Conservation (phyloP, 2,888 invertebrate genomes). For the Cistogaster globosa region DNA sequence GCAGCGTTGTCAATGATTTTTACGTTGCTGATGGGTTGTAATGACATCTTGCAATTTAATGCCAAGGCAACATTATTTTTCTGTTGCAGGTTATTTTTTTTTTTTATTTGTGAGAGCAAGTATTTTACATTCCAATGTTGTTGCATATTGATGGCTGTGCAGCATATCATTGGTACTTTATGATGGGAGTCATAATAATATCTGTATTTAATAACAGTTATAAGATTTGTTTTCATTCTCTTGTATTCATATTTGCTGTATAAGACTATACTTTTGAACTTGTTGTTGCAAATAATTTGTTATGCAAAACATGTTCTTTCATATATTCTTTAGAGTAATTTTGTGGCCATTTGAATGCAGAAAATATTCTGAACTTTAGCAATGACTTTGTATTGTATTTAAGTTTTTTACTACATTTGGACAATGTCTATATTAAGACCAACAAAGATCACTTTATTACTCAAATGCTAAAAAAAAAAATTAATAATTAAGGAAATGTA, state of each 20-base stretch:
- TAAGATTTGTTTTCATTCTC: conserved; percentile 43
- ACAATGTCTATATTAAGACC: conserved; percentile 20
- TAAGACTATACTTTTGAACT: conserved; percentile 40
- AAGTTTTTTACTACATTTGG: not conserved
- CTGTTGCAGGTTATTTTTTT: conserved; percentile 21
- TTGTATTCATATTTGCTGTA: conserved; percentile 13
- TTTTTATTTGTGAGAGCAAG: conserved; percentile 26
- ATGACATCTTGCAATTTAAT: conserved; percentile 66
- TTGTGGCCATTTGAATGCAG: conserved; percentile 41
- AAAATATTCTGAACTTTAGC: conserved; percentile 46
- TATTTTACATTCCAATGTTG: conserved; percentile 50
- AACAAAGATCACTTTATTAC: not conserved
- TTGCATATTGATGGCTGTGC: conserved; percentile 29
- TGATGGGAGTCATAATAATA: conserved; percentile 55
- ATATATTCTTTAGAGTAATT: conserved; percentile 36
- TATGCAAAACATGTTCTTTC: conserved; percentile 53
- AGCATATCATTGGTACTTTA: conserved; percentile 45
- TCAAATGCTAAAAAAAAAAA: not conserved
- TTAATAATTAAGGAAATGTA: no score
- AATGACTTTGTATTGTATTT: conserved; percentile 33
- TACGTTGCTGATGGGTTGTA: conserved; percentile 55
- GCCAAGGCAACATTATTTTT: conserved; percentile 51
- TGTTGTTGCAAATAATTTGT: conserved; percentile 48
- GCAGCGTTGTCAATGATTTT: conserved; percentile 60
- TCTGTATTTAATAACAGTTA: conserved; percentile 58